phyloP scores from a whole-genome alignment of 64 coral and sea anemone species.

The Orbicella faveolata region DNA sequence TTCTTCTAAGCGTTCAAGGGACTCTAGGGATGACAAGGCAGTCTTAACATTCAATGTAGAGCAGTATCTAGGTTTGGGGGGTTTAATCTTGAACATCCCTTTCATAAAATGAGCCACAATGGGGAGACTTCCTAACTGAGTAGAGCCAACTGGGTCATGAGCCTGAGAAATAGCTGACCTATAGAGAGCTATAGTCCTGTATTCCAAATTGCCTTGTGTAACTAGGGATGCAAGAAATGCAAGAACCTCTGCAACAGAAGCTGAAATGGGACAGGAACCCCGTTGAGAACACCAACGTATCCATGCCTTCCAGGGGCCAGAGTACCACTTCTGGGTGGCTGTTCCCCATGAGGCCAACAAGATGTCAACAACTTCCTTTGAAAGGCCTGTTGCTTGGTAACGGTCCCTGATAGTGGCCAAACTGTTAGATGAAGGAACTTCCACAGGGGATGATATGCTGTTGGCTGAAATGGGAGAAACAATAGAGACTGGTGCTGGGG shows the following conservation, averaged over 20 bases:
- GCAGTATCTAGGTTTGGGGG: not conserved
- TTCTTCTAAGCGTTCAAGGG: not conserved
- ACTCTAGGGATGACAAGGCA: not conserved
- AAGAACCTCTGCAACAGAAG: no score
- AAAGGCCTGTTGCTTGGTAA: not conserved
- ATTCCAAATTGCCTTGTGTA: not conserved
- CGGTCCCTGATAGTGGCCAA: not conserved
- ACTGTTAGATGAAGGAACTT: not conserved
- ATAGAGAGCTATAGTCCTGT: constrained; percentile 22
- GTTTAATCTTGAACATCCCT: constrained; percentile 2
- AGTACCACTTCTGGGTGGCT: no score
- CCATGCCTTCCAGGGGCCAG: no score
- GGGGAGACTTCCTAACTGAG: not conserved
- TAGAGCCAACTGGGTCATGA: not conserved
- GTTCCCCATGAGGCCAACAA: no score
- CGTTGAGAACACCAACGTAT: not conserved
- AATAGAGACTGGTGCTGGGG: constrained; percentile 8
- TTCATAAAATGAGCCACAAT: constrained; percentile 15
- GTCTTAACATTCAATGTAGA: not conserved
- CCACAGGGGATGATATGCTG: not conserved
- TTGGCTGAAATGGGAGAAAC: constrained; percentile 24
- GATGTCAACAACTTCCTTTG: no score
- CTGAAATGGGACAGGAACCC: no score
- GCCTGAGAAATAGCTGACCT: constrained; percentile 2
- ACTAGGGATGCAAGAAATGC: not conserved